Conservation (phyloP, 2,113 vertebrate species). For the Phoxinus phoxinus region DNA sequence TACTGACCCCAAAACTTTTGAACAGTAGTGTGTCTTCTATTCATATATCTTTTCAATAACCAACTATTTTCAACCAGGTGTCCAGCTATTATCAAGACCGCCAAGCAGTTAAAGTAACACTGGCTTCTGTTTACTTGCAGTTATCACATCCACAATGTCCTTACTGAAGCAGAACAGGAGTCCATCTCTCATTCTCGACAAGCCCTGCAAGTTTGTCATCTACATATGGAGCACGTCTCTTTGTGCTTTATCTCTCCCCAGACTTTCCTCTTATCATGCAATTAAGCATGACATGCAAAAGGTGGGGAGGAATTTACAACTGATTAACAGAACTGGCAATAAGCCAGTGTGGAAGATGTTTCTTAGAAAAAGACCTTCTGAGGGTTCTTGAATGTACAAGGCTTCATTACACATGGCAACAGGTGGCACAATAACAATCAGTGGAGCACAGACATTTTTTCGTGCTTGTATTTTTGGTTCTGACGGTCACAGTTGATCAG, state of each 20-base stretch:
- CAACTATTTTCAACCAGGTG: not conserved
- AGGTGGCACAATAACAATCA: not conserved
- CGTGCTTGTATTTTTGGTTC: not conserved
- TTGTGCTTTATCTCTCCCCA: not conserved
- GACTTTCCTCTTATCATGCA: not conserved
- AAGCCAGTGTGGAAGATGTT: not conserved
- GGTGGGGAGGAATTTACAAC: slow-evolving; percentile 4
- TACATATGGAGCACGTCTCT: not conserved
- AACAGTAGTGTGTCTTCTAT: not conserved
- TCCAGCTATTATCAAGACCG: not conserved
- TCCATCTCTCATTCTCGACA: slow-evolving; percentile 6
- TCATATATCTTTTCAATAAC: not conserved
- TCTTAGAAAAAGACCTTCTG: not conserved
- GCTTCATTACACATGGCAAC: not conserved
- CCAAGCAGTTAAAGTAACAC: not conserved
- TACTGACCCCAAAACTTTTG: not conserved
- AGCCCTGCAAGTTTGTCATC: not conserved
- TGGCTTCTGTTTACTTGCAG: not conserved
- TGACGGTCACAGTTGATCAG: not conserved
- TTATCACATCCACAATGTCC: not conserved
- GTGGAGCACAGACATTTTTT: not conserved
- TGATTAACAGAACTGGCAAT: not conserved
- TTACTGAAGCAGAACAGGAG: slow-evolving; percentile 3
- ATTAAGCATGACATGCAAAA: slow-evolving; percentile 10
- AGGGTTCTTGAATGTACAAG: not conserved